Evolutionary conservation across 92 coral and sea anemone species (phyloP), one percentile per base, ranked within the genome.

Genomic region (Paragorgia papillata): DNA sequence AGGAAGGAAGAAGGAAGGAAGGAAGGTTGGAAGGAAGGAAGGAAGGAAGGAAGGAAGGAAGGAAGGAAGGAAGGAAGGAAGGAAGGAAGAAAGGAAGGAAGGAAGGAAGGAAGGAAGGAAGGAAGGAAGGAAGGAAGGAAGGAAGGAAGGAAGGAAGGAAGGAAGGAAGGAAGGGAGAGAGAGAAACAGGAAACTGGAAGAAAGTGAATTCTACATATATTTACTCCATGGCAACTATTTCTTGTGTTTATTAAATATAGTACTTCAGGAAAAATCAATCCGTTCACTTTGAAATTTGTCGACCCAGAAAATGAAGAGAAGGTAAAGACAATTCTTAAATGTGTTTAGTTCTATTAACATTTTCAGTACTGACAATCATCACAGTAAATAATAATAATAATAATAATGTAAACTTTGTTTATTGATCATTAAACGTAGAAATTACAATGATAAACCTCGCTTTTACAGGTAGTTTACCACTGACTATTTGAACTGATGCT

Each of bases 221-320:
- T n/a, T n/a, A n/a, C n/a, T n/a, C n/a, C n/a, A n/a, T n/a, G n/a
- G n/a, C n/a, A n/a, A n/a, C 21, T 21, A n/a, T 57, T 54, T 29
- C 57, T 32, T 5, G 14, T 17, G 2, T 15, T 33, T 32, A 0
- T 29, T 31, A 2, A 9, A 56, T 83, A 43, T 77, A 88, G 97
- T 32, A 87, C 63, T 9, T 83, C 86, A 44, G 96, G 88, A 53
- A 87, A 95, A 39, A 88, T 95, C 90, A 95, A 95, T 25, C 97
- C 97, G 2, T 76, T 95, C 1, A 95, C 99, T 2, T 85, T 95
- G 1, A 83, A 93, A 57, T 95, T 95, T 68, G 81, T 79, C 53
- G 89, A 83, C 53, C 56, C 76, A 26, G 82, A 89, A 64, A 80
- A 84, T 22, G 99, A 91, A 53, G 86, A 86, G 32, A 88, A 95